Evolutionary conservation across 2,113 vertebrate species (phyloP), one percentile per base, ranked within the genome.

Genomic region (Bothrops jararaca): DNA sequence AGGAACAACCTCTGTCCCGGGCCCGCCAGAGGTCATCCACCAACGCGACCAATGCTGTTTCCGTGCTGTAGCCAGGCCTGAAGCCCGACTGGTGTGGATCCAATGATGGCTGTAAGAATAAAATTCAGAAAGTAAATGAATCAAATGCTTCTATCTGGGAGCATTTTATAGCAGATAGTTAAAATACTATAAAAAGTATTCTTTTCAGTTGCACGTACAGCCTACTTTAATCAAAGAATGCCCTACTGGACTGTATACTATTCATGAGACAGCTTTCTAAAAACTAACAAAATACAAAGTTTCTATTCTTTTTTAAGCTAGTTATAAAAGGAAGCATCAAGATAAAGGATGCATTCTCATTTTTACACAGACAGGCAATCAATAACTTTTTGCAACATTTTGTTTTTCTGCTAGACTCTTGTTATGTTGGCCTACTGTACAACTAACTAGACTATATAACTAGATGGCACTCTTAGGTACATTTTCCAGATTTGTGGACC

Each of bases 401-500:
- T 95, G 90, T 92, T 90, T 94, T 93, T 22, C 10, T 94, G 39
- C 89, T 90, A 89, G 87, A 93, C 29, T 18, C 88, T 86, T 95
- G 93, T 85, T 90, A 92, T 26, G 87, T 56, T 80, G 94, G 85
- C 85, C 93, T 90, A 86, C 0, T 80, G 34, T 89, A 88, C 53
- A 88, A 22, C 12, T 89, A 45, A 26, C 20, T 94, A 94, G 90
- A 91, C 93, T 15, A 0, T 0, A 6, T 93, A 11, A 54, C 23
- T 39, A 39, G 94, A 94, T 95, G 91, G 7, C 74, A 56, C 69
- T 69, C 39, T 89, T 80, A 85, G 69, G 18, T 93, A 24, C 88
- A 48, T 54, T 92, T 95, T 93, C 93, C 94, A 94, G 95, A 93
- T 94, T 94, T 95, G 74, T 2, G 5, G 69, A 42, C 18, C 34